These are phyloP conservation scores for Hybognathus amarus DNA, from an alignment of 2,797 vertebrate species.

Conservation along the genomic window DNA sequence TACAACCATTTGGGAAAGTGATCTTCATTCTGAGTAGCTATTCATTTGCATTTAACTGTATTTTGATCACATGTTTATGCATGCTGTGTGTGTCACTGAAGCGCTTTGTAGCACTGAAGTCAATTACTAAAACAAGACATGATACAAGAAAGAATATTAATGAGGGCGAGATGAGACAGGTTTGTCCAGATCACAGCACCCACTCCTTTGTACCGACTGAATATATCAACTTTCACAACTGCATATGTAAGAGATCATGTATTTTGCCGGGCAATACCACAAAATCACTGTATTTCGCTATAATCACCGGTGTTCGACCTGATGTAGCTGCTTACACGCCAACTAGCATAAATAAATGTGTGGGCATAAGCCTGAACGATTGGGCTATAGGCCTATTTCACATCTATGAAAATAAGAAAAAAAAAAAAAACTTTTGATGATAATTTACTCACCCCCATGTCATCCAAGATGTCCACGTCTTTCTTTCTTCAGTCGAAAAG, in stretches of 20 bases:
- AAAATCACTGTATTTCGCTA: background rate
- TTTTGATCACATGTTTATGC: constrained; percentile 39
- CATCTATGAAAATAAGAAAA: too few species aligned
- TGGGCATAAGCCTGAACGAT: too few species aligned
- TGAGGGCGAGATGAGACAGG: constrained; percentile 27
- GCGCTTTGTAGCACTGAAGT: constrained; percentile 26
- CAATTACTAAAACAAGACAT: constrained; percentile 48
- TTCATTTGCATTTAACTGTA: constrained; percentile 42
- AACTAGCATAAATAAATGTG: too few species aligned
- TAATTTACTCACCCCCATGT: too few species aligned
- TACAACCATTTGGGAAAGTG: constrained; percentile 13
- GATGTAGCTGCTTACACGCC: too few species aligned
- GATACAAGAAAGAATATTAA: constrained; percentile 39
- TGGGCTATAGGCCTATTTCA: too few species aligned
- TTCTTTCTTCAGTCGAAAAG: too few species aligned
- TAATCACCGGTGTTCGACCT: background rate
- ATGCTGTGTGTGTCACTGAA: constrained; percentile 23
- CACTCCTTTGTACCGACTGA: constrained; percentile 22
- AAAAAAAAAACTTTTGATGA: too few species aligned
- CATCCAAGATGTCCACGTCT: too few species aligned
- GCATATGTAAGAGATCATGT: constrained; percentile 1
- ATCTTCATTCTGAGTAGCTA: constrained; percentile 18
- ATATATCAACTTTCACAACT: constrained; percentile 29
- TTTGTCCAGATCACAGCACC: constrained; percentile 20
- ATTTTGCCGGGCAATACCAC: background rate